Evolutionary conservation across 2,113 vertebrate species (phyloP).

Genomic region (Galeopterus variegatus): DNA sequence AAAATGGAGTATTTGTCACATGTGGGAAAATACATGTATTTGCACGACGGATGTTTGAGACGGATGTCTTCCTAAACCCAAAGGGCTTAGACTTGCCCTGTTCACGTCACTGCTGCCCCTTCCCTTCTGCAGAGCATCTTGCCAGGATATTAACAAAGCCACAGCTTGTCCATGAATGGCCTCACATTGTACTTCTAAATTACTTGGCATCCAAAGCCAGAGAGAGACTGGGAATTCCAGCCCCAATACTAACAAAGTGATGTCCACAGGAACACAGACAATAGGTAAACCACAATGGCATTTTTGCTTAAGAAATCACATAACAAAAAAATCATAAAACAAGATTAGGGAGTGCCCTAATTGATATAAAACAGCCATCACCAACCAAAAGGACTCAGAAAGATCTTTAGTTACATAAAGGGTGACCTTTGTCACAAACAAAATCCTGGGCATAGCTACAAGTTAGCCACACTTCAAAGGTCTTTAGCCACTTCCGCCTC

Average conservation of each 20-base stretch:
- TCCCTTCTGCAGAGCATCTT: background rate
- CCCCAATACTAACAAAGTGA: background rate
- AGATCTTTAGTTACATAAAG: background rate
- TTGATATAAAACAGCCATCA: background rate
- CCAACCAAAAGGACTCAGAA: background rate
- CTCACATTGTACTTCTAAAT: background rate
- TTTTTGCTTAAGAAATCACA: background rate
- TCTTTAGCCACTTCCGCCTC: background rate
- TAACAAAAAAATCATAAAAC: background rate
- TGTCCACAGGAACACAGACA: background rate
- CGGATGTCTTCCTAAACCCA: too few relatives aligned
- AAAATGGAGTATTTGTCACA: background rate
- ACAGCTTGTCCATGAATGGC: background rate
- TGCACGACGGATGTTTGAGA: background rate
- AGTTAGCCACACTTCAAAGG: rapidly evolving
- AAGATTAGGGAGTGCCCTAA: background rate
- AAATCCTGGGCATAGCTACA: background rate
- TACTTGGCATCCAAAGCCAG: background rate
- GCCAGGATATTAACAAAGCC: background rate
- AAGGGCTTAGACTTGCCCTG: background rate
- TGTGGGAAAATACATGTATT: background rate
- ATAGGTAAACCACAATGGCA: background rate
- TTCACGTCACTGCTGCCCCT: background rate
- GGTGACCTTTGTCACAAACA: too few relatives aligned
- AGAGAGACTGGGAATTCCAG: background rate